phyloP scores from a whole-genome alignment of 1,140 invertebrate genomes.

The Drosophila punjabiensis region DNA sequence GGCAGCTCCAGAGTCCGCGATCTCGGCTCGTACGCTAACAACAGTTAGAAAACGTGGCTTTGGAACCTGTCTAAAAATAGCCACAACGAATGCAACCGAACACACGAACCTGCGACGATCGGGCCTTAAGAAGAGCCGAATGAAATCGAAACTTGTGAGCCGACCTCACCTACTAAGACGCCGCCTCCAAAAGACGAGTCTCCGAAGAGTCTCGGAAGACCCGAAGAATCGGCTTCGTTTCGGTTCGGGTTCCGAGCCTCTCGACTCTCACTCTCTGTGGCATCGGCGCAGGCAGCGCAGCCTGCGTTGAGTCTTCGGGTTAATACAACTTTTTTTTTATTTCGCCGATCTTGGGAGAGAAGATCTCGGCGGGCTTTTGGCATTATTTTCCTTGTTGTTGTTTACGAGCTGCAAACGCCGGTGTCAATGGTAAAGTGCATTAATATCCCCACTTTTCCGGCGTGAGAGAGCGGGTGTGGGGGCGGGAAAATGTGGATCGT shows the following conservation, averaged over 20 bases:
- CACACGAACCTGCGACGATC: constrained; percentile 50
- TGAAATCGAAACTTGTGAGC: constrained; percentile 63
- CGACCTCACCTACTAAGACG: constrained; percentile 65
- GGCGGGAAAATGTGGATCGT: constrained; percentile 17
- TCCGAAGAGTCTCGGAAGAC: constrained; percentile 34
- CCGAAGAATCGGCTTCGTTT: constrained; percentile 13
- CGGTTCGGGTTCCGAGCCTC: constrained; percentile 31
- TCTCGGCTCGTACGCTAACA: constrained; percentile 69
- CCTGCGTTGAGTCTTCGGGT: constrained; percentile 26
- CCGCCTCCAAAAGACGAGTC: constrained; percentile 65
- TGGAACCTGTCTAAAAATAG: constrained; percentile 84
- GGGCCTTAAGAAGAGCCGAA: constrained; percentile 40
- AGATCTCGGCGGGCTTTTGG: constrained; percentile 26
- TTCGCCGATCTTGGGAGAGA: constrained; percentile 36
- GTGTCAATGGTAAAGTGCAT: constrained; percentile 66
- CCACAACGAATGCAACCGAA: constrained; percentile 73
- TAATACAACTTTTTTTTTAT: not conserved
- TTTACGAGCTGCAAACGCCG: constrained; percentile 56
- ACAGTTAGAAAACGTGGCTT: constrained; percentile 84
- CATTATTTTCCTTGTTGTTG: constrained; percentile 41
- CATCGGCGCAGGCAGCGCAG: constrained; percentile 15
- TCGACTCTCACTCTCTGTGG: constrained; percentile 64
- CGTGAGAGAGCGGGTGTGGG: not conserved
- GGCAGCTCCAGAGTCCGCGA: constrained; percentile 4
- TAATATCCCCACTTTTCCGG: constrained; percentile 41